These are phyloP conservation scores for Alectoris magna DNA, from an alignment of 2,797 vertebrate genomes.

Conservation along the genomic window DNA sequence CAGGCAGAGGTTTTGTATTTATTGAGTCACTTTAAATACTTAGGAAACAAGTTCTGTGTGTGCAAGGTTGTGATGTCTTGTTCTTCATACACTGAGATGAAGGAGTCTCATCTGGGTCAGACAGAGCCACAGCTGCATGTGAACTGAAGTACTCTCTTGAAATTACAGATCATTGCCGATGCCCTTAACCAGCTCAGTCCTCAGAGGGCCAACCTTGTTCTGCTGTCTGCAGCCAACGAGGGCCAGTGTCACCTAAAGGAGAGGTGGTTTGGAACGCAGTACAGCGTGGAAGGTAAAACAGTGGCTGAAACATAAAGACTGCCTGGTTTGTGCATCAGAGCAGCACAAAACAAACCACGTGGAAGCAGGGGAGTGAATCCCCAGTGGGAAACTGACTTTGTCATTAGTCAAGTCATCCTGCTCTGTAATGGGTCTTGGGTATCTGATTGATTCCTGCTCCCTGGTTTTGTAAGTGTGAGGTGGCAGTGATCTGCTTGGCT, in stretches of 20 bases:
- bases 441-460: not conserved
- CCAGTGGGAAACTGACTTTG: not conserved
- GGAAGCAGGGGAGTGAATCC: not conserved
- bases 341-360: not conserved
- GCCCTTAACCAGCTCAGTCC: slow-evolving; percentile 87
- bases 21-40: not conserved
- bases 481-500: not conserved
- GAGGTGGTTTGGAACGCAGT: slow-evolving; percentile 94
- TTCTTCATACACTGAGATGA: not conserved
- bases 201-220: slow-evolving; percentile 88
- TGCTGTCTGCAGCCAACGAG: slow-evolving; percentile 93
- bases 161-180: slow-evolving; percentile 85
- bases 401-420: not conserved
- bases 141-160: slow-evolving; percentile 14
- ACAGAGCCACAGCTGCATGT: slow-evolving; percentile 10
- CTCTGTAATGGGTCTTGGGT: not conserved
- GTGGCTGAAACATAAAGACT: not conserved
- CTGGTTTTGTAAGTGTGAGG: not conserved
- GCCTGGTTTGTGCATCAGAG: not conserved
- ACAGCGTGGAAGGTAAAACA: slow-evolving; percentile 87
- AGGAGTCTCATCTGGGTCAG: not conserved
- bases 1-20: not conserved
- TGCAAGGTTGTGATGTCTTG: not conserved
- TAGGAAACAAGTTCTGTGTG: not conserved
- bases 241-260: slow-evolving; percentile 88